Conservation (phyloP, 1,140 invertebrate species). For the Batillaria attramentaria region DNA sequence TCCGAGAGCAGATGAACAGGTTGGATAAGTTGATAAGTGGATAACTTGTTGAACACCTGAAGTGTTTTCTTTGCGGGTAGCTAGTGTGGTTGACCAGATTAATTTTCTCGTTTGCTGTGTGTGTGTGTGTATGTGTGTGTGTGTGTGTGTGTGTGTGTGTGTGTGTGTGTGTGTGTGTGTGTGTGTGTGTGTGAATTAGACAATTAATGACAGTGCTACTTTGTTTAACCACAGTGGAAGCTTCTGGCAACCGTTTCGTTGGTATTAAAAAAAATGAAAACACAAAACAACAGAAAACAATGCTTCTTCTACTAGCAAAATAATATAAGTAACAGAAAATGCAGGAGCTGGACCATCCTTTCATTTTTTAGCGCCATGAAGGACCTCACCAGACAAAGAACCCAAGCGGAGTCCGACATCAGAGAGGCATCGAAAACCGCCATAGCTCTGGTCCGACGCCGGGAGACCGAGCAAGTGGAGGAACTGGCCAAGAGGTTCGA, state of each 20-base stretch:
- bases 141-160: too few species aligned
- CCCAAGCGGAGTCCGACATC: constrained; percentile 4
- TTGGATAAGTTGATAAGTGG: too few species aligned
- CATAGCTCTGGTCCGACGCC: background rate
- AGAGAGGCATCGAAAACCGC: background rate
- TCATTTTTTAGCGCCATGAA: constrained; percentile 19
- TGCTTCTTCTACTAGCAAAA: too few species aligned
- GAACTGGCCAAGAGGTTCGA: background rate
- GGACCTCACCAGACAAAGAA: background rate
- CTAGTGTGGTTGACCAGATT: background rate
- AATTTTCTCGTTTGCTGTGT: background rate
- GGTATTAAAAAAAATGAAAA: too few species aligned
- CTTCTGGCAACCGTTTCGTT: too few species aligned
- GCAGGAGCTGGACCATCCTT: background rate
- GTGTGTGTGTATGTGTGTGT: too few species aligned
- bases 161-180: too few species aligned
- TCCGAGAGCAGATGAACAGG: constrained; percentile 14
- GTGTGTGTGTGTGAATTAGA: too few species aligned
- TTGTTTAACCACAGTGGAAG: too few species aligned
- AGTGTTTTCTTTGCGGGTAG: background rate
- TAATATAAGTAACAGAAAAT: background rate
- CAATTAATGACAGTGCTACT: too few species aligned
- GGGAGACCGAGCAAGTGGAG: constrained; percentile 16
- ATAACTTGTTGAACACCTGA: background rate
- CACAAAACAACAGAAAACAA: too few species aligned